Evolutionary conservation across 2,797 vertebrate genomes (phyloP), one percentile per base, ranked within the genome.

Genomic region (Botia kubotai): DNA sequence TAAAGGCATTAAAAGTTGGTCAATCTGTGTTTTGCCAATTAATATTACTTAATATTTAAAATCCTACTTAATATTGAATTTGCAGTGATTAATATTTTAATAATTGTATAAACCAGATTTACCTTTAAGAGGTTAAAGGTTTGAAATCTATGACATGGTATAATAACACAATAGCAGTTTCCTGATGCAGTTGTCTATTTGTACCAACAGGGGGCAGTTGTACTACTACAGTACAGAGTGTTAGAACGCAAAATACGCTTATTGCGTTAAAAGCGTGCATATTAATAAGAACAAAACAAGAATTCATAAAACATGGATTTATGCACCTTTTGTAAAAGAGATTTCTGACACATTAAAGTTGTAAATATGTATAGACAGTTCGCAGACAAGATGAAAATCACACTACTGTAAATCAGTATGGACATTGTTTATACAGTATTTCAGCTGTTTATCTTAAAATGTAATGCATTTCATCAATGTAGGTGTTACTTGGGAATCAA

Each of bases 171-270:
- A 50, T 50, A 12, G 33, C 33, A 26, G 23, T 26, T 26, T 2
- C 23, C 23, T 52, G 48, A 19, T 8, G 16, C 17, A 17, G 50
- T 33, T 13, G 14, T 16, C 13, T 17, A 12, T 33, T 33, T 63
- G 13, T 26, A 16, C 60, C 60, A 63, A 8, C 26, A 63, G 60
- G 60, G 60, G 60, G 60, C 60, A 63, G 60, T 63, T 16, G 33
- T 2, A 63, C 11, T 62, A 4, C 23, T 48, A 23, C 36, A 29
- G 43, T 36, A 26, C 4, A 60, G 26, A 23, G 39, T 60, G 26
- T 62, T 50, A n/a, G 10, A 63, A 7, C 19, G 7, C 16, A 13
- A 62, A 62, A 73, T 17, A 60, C 23, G 23, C 21, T 26, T 53
- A 7, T 6, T 43, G 1, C n/a, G 4, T 46, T 58, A 58, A 60